Conservation (phyloP, 2,888 invertebrate species). For the Limenitis camilla region DNA sequence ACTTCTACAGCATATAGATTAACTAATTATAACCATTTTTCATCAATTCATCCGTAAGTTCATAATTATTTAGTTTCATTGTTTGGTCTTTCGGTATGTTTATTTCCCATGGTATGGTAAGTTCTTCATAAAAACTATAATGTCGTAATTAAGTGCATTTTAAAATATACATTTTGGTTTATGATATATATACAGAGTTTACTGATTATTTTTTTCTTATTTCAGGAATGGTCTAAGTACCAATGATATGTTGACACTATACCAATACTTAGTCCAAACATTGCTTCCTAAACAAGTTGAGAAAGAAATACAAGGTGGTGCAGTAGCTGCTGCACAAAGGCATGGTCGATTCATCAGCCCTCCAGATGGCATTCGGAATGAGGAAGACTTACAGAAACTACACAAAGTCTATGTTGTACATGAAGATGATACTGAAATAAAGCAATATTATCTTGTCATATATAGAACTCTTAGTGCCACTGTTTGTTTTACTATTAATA, state of each 20-base stretch:
- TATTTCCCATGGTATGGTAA: too few species aligned
- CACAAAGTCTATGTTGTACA: conserved; percentile 81
- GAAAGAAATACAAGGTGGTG: conserved; percentile 81
- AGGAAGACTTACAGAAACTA: conserved; percentile 75
- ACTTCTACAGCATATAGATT: too few species aligned
- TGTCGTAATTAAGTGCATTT: too few species aligned
- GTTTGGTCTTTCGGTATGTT: too few species aligned
- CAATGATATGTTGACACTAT: conserved; percentile 89
- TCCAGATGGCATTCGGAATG: conserved; percentile 52
- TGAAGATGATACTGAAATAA: conserved; percentile 67
- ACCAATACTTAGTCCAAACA: conserved; percentile 87
- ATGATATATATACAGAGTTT: neutral
- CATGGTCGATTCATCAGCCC: conserved; percentile 67
- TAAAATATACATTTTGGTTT: neutral
- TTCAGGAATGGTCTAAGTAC: conserved; percentile 90
- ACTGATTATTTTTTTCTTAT: conserved; percentile 13
- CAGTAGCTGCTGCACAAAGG: conserved; percentile 67
- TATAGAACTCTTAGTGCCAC: conserved; percentile 91
- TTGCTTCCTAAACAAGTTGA: conserved; percentile 85
- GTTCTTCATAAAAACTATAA: too few species aligned
- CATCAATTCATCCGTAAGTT: too few species aligned
- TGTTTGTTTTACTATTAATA: conserved; percentile 87
- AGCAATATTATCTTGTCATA: conserved; percentile 83
- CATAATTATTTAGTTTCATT: too few species aligned
- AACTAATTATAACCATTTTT: too few species aligned